Percentiles rank a stretch among this genome's conserved stretches.
Evolutionary conservation across 2,113 vertebrate genomes (phyloP).

Genomic region (Menidia beryllina): DNA sequence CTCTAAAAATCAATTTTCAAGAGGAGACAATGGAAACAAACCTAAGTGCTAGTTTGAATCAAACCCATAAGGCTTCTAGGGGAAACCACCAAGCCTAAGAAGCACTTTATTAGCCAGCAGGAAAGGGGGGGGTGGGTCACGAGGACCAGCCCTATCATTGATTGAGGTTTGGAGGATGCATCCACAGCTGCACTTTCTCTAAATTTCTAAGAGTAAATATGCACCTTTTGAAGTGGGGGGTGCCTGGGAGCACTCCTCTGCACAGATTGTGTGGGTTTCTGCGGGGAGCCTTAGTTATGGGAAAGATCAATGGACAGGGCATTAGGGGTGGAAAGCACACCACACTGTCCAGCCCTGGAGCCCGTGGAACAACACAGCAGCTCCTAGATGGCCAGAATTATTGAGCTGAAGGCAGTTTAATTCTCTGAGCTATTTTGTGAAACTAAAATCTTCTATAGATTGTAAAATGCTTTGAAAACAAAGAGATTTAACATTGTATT

Average conservation of each 20-base stretch:
- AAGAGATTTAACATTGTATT: constrained; percentile 37
- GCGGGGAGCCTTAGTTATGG: constrained; percentile 97
- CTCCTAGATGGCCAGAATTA: constrained; percentile 72
- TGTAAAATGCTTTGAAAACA: constrained; percentile 68
- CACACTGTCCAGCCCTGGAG: constrained; percentile 91
- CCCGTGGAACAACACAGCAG: constrained; percentile 74
- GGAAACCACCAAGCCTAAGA: constrained; percentile 93
- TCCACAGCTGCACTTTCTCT: constrained; percentile 99
- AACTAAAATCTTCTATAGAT: constrained; percentile 65
- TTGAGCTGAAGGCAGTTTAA: constrained; percentile 75
- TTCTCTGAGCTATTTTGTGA: constrained; percentile 62
- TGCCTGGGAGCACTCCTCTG: constrained; percentile 96
- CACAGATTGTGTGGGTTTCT: constrained; percentile 96
- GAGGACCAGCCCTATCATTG: constrained; percentile 96
- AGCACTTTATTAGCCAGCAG: constrained; percentile 98
- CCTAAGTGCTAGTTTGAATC: constrained; percentile 92
- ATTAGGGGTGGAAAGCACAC: constrained; percentile 90
- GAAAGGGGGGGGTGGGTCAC: constrained; percentile 82
- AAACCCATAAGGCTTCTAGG: constrained; percentile 94
- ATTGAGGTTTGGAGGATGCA: constrained; percentile 96
- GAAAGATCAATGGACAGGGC: constrained; percentile 99
- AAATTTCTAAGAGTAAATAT: constrained; percentile 99
- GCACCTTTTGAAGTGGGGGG: constrained; percentile 99
- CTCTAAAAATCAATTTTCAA: constrained; percentile 88
- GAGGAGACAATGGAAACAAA: constrained; percentile 95